Percentiles rank a stretch among this genome's conserved stretches.
Conservation (phyloP, 2,888 invertebrate species). For the Alloplasta piceator region DNA sequence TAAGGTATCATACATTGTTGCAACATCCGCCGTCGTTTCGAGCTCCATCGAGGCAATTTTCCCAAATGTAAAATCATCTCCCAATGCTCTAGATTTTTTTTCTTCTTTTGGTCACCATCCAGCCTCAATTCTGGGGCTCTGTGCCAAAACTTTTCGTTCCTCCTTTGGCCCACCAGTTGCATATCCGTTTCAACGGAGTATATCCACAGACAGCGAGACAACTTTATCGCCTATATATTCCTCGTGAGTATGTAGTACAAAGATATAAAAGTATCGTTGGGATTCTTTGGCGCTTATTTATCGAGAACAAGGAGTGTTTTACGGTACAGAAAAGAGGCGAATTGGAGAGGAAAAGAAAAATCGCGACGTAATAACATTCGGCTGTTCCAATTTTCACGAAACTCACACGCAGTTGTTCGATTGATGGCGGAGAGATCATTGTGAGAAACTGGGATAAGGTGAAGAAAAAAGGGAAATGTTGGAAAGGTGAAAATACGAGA, state of each 20-base stretch:
- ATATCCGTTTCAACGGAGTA: no score
- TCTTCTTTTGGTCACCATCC: background rate
- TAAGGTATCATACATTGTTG: no score
- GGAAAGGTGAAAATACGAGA: slow-evolving; percentile 28
- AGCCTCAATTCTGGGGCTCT: slow-evolving; percentile 17
- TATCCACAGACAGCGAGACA: background rate
- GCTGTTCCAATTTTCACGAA: slow-evolving; percentile 18
- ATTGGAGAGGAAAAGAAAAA: background rate
- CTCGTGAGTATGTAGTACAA: background rate
- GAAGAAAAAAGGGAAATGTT: slow-evolving; percentile 5
- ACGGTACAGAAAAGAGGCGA: background rate
- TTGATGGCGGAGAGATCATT: slow-evolving; percentile 2
- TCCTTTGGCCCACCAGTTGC: slow-evolving; percentile 6
- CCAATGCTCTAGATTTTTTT: background rate
- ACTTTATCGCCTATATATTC: slow-evolving; percentile 11
- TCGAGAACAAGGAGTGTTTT: slow-evolving; percentile 2
- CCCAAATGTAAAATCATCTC: background rate
- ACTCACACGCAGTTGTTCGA: background rate
- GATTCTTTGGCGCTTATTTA: slow-evolving; percentile 33
- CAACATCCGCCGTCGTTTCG: no score
- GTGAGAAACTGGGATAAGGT: slow-evolving; percentile 22
- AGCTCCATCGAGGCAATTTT: no score
- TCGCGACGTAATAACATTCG: slow-evolving; percentile 1
- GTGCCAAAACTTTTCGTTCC: slow-evolving; percentile 28
- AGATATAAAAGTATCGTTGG: slow-evolving; percentile 22